These are phyloP conservation scores for Sisyra terminalis DNA, from an alignment of 2,888 invertebrate species.

Conservation along the genomic window DNA sequence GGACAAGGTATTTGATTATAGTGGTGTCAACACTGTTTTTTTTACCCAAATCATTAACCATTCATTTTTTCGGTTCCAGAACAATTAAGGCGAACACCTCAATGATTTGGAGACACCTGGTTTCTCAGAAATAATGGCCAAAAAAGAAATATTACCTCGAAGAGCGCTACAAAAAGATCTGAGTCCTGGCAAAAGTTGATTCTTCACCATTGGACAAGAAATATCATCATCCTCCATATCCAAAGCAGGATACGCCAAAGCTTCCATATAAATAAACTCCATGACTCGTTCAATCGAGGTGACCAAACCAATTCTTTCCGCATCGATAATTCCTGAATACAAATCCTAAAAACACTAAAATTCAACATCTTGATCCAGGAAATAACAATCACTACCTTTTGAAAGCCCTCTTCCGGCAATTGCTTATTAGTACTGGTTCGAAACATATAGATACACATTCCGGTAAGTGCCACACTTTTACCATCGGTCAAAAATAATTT, in stretches of 20 bases:
- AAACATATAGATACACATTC: conserved; percentile 73
- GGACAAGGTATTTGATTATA: too few relatives aligned
- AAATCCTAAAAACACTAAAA: conserved; percentile 19
- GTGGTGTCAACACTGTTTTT: too few relatives aligned
- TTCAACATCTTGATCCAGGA: too few relatives aligned
- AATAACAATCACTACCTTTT: conserved; percentile 47
- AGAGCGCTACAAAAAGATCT: conserved; percentile 81
- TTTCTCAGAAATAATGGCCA: not conserved
- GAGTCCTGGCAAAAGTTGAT: conserved; percentile 63
- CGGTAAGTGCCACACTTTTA: conserved; percentile 64
- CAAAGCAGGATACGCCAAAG: conserved; percentile 60
- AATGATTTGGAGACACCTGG: not conserved
- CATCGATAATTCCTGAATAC: conserved; percentile 69
- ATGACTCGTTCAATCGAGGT: conserved; percentile 77
- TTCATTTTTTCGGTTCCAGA: not conserved
- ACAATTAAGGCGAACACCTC: not conserved
- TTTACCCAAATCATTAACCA: too few relatives aligned
- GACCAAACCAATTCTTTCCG: conserved; percentile 61
- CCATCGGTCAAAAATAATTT: conserved; percentile 75
- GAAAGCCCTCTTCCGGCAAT: conserved; percentile 83
- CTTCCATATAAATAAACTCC: conserved; percentile 82
- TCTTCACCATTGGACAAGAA: conserved; percentile 65
- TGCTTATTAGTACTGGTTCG: conserved; percentile 70
- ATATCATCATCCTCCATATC: conserved; percentile 71
- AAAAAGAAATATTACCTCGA: conserved; percentile 38